Percentiles rank a stretch among this genome's conserved stretches.
phyloP scores from a whole-genome alignment of 2,113 vertebrate species.

The Mormoops blainvillei region DNA sequence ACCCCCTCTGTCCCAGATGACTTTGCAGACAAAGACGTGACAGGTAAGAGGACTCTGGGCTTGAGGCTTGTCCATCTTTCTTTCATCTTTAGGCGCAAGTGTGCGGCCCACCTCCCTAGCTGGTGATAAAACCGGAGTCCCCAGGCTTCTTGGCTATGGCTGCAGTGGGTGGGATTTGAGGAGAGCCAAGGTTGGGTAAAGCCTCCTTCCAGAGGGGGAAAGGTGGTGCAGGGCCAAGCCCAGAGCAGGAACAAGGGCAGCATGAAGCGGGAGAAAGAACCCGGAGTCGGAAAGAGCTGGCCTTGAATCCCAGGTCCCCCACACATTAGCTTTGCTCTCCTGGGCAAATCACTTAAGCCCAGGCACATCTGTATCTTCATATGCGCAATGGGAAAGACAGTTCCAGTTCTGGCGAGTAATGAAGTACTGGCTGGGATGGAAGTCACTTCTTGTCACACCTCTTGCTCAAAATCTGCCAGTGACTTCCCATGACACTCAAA shows the following conservation, averaged over 20 bases:
- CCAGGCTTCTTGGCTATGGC: background rate
- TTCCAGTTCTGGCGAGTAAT: background rate
- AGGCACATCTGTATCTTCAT: background rate
- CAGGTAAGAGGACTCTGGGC: conserved; percentile 73
- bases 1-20: conserved; percentile 80
- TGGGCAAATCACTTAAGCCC: background rate
- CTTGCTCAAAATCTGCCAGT: background rate
- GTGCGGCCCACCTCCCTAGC: background rate
- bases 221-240: background rate
- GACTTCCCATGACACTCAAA: background rate
- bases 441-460: background rate
- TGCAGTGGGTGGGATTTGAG: background rate
- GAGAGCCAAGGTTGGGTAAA: background rate
- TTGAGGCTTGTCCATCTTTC: background rate
- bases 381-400: background rate
- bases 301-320: background rate
- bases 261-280: background rate
- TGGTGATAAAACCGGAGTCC: background rate
- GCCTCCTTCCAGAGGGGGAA: background rate
- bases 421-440: background rate
- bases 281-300: background rate
- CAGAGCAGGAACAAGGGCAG: background rate
- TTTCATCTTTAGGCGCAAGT: background rate
- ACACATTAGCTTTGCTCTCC: background rate
- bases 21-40: conserved; percentile 76